Conservation (phyloP, 1,140 invertebrate species). For the Tetragonula clypearis region DNA sequence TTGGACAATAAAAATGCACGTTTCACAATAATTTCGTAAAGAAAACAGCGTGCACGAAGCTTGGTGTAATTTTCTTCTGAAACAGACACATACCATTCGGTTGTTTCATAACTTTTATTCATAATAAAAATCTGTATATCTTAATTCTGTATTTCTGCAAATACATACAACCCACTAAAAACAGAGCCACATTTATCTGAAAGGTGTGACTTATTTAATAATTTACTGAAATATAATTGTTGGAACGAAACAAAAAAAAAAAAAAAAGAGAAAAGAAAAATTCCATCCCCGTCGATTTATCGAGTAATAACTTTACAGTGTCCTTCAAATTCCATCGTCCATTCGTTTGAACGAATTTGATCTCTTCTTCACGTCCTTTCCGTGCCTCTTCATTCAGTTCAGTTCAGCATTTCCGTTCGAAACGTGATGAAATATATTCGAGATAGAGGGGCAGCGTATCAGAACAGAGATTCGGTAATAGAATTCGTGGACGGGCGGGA, state of each 20-base stretch:
- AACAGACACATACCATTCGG: neutral
- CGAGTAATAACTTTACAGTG: neutral
- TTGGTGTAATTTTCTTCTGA: neutral
- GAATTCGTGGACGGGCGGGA: conserved; percentile 43
- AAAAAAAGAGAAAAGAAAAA: neutral
- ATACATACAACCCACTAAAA: too few species aligned
- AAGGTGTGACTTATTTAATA: too few species aligned
- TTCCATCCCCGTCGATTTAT: neutral
- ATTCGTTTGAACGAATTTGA: neutral
- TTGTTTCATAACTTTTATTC: too few species aligned
- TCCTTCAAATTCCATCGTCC: neutral
- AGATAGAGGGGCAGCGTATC: neutral
- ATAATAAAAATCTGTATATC: too few species aligned
- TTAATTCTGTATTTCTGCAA: too few species aligned
- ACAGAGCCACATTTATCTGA: too few species aligned
- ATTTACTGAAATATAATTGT: too few species aligned
- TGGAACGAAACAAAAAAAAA: neutral
- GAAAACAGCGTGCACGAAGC: neutral
- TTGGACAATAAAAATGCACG: neutral
- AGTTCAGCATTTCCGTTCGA: neutral
- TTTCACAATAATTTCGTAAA: neutral
- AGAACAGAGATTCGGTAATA: conserved; percentile 39
- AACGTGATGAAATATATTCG: conserved; percentile 31
- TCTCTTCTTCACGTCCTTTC: too few species aligned
- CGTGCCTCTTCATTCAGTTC: too few species aligned